Percentiles rank a stretch among this genome's conserved stretches.
Conservation (phyloP, 2,797 vertebrate species). For the Catostomus latipinnis region DNA sequence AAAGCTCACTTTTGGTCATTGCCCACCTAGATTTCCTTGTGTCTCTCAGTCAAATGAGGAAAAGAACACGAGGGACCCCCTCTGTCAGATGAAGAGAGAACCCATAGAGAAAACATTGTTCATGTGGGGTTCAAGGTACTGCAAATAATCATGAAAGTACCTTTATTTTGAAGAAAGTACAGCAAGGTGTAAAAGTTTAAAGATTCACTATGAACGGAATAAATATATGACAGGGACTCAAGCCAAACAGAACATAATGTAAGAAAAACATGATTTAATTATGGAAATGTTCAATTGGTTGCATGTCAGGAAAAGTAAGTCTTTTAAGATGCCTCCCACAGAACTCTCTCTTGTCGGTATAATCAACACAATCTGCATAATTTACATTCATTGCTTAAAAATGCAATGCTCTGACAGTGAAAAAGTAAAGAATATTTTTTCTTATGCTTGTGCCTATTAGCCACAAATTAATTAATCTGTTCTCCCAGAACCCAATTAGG, state of each 20-base stretch:
- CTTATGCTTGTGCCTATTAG: slow-evolving; percentile 87
- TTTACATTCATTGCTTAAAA: slow-evolving; percentile 84
- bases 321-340: slow-evolving; percentile 78
- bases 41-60: no score
- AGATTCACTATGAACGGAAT: slow-evolving; percentile 24
- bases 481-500: slow-evolving; percentile 79
- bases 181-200: not conserved
- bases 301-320: slow-evolving; percentile 76
- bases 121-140: no score
- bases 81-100: no score
- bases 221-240: slow-evolving; percentile 52
- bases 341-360: slow-evolving; percentile 80
- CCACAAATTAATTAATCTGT: slow-evolving; percentile 86
- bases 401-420: slow-evolving; percentile 77
- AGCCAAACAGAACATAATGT: slow-evolving; percentile 72
- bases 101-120: no score
- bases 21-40: no score
- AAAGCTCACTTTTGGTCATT: no score
- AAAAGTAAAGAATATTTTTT: slow-evolving; percentile 88
- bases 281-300: slow-evolving; percentile 78
- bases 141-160: not conserved
- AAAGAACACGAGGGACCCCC: no score
- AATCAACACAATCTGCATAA: slow-evolving; percentile 86
- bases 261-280: slow-evolving; percentile 73
- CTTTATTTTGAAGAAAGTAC: not conserved